phyloP scores from a whole-genome alignment of 1,140 invertebrate genomes.

The Bombus pascuorum region DNA sequence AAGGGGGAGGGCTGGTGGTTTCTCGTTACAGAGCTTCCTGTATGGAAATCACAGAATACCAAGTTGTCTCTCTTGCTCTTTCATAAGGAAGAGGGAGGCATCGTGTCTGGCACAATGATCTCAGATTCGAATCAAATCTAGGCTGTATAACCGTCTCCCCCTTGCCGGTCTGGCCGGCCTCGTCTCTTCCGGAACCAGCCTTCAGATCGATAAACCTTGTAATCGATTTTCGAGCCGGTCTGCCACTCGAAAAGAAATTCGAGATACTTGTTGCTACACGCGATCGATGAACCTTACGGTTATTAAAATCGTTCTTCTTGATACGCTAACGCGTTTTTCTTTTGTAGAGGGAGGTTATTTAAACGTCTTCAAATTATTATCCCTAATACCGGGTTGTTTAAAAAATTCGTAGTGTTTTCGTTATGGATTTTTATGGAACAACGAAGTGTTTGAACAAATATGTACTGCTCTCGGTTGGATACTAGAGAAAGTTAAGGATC shows the following conservation, averaged over 20 bases:
- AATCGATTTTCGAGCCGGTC: slow-evolving; percentile 41
- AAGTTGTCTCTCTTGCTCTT: slow-evolving; percentile 44
- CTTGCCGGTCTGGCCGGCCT: slow-evolving; percentile 24
- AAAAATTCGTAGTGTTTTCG: neutral
- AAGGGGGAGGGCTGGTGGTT: slow-evolving; percentile 61
- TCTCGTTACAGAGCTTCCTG: slow-evolving; percentile 80
- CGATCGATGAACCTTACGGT: neutral
- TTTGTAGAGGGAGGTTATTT: too few relatives aligned
- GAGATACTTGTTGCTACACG: slow-evolving; percentile 20
- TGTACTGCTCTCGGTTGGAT: too few relatives aligned
- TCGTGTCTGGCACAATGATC: slow-evolving; percentile 70
- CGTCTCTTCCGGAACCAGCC: slow-evolving; percentile 61
- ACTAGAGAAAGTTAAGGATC: too few relatives aligned
- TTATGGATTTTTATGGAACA: too few relatives aligned
- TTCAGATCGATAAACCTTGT: slow-evolving; percentile 33
- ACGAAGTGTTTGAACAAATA: too few relatives aligned
- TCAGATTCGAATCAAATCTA: slow-evolving; percentile 76
- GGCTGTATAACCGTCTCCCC: slow-evolving; percentile 63
- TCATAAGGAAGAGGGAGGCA: slow-evolving; percentile 42
- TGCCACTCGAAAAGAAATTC: neutral
- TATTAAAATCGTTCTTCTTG: neutral
- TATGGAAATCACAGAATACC: slow-evolving; percentile 77
- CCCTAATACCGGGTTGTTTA: neutral
- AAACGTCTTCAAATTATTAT: too few relatives aligned
- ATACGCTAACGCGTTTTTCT: neutral